Conservation (phyloP, 2,888 invertebrate species). For the Phortica magna region DNA sequence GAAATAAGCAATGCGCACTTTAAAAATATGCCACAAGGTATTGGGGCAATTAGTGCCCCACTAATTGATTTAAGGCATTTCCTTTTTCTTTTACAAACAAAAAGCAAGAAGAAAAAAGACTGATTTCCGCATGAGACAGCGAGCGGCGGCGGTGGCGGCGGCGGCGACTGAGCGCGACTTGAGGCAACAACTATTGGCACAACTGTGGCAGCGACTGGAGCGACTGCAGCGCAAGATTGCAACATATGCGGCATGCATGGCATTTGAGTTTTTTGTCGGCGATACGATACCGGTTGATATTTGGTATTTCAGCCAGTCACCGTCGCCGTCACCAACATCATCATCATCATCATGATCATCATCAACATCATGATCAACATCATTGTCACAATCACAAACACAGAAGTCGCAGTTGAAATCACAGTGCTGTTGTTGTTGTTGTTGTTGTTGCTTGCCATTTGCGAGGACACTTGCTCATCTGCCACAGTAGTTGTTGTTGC, state of each 20-base stretch:
- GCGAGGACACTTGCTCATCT: slow-evolving; percentile 29
- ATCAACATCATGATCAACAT: too few species aligned
- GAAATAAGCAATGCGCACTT: slow-evolving; percentile 49
- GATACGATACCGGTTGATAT: slow-evolving; percentile 41
- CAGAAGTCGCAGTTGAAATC: too few species aligned
- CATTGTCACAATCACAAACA: too few species aligned
- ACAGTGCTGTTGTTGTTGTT: background rate
- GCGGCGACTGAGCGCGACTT: slow-evolving; percentile 55
- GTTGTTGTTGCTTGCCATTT: background rate
- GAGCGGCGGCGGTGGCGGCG: slow-evolving; percentile 24
- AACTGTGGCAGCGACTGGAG: background rate
- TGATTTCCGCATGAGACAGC: slow-evolving; percentile 64
- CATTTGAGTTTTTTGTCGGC: slow-evolving; percentile 47
- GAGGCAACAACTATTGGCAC: too few species aligned
- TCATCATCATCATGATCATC: background rate
- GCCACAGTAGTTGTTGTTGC: slow-evolving; percentile 24
- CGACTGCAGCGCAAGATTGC: slow-evolving; percentile 8
- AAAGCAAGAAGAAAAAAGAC: slow-evolving; percentile 35
- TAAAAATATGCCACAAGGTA: slow-evolving; percentile 77
- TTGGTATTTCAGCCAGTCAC: slow-evolving; percentile 34
- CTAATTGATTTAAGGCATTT: slow-evolving; percentile 79
- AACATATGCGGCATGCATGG: slow-evolving; percentile 28
- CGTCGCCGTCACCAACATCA: background rate
- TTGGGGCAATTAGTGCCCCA: slow-evolving; percentile 78
- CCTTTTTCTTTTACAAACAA: slow-evolving; percentile 66